Evolutionary conservation across 2,797 vertebrate genomes (phyloP).

Genomic region (Sciurus vulgaris): DNA sequence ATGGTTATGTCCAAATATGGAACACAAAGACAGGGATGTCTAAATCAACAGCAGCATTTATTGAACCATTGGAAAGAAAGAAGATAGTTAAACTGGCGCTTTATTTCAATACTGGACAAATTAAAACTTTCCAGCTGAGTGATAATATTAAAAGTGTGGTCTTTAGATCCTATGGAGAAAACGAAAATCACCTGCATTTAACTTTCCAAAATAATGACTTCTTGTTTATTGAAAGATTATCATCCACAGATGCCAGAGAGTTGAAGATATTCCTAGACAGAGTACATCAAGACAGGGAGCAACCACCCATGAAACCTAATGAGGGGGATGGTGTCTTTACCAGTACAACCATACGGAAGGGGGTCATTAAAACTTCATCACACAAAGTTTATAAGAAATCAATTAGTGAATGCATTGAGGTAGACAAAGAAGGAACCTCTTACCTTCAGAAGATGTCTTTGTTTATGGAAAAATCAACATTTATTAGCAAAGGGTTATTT

Average conservation of each 20-base stretch:
- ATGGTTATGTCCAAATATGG: slow-evolving; percentile 57
- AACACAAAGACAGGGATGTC: background rate
- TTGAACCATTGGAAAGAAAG: background rate
- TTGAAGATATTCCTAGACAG: slow-evolving; percentile 59
- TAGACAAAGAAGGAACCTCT: background rate
- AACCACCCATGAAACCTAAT: accelerated
- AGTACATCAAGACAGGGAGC: background rate
- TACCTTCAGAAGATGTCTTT: background rate
- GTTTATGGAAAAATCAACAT: background rate
- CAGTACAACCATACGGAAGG: background rate
- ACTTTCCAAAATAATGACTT: slow-evolving; percentile 58
- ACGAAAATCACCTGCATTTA: slow-evolving; percentile 41
- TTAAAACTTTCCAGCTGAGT: background rate
- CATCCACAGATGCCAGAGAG: background rate
- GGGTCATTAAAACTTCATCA: background rate
- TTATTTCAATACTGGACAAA: background rate
- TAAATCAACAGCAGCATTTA: background rate
- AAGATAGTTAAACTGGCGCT: background rate
- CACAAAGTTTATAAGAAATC: accelerated
- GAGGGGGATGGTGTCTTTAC: background rate
- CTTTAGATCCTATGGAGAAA: background rate
- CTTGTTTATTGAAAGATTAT: slow-evolving; percentile 60
- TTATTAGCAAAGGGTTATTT: background rate
- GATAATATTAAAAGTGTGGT: slow-evolving; percentile 60
- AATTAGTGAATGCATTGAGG: background rate